Conservation (phyloP, 2,797 vertebrate genomes). For the Gymnopithys bicolor region DNA sequence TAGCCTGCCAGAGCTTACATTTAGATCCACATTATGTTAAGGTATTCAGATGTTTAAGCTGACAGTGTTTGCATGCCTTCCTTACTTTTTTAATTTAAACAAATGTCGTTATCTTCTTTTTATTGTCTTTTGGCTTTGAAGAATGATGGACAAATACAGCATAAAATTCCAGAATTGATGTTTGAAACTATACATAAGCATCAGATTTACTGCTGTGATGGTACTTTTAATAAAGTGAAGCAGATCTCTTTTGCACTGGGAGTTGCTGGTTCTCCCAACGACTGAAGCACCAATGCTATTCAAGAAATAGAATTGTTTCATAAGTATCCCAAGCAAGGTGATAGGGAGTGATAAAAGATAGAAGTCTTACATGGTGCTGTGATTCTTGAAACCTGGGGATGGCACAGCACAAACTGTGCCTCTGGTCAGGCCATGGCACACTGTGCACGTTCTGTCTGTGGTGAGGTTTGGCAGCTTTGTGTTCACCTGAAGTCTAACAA, state of each 20-base stretch:
- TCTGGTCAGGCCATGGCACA: rapidly evolving
- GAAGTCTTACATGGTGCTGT: background rate
- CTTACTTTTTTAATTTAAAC: background rate
- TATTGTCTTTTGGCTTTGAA: background rate
- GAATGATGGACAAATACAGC: background rate
- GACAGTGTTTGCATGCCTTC: background rate
- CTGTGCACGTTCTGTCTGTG: rapidly evolving
- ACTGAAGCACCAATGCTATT: background rate
- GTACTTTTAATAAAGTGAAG: background rate
- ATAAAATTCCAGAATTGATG: background rate
- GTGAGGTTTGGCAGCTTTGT: background rate
- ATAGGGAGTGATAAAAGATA: background rate
- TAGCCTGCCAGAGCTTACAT: slow-evolving; percentile 68
- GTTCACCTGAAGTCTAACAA: background rate
- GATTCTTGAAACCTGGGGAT: background rate
- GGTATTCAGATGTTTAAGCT: slow-evolving; percentile 49
- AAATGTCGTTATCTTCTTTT: background rate
- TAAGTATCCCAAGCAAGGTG: background rate
- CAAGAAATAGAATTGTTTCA: background rate
- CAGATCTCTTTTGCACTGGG: background rate
- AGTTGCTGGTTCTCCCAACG: background rate
- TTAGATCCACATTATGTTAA: slow-evolving; percentile 74
- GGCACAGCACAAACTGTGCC: background rate
- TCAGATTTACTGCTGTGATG: background rate
- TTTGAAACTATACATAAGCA: background rate